Percentiles rank a stretch among this genome's conserved stretches.
Evolutionary conservation across 2,113 vertebrate species (phyloP).

Genomic region (Dromaius novaehollandiae): DNA sequence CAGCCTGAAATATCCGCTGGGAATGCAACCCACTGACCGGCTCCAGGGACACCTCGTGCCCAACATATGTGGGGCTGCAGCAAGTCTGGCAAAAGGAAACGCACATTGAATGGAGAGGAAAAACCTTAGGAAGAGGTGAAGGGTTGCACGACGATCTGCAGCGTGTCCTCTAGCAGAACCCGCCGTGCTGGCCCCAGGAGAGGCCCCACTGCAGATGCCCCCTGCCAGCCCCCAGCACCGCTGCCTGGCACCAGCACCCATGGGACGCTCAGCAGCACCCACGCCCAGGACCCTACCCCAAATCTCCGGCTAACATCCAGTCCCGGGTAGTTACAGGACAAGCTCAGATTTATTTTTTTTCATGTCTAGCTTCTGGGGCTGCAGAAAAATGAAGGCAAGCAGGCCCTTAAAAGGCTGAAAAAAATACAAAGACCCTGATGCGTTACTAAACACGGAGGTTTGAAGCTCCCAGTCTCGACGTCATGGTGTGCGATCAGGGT

Average conservation of each 20-base stretch:
- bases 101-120: no score
- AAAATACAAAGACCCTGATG: background rate
- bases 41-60: background rate
- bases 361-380: background rate
- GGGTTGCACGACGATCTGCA: background rate
- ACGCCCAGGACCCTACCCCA: no score
- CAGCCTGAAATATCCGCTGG: background rate
- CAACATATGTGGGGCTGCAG: no score
- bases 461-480: background rate
- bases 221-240: background rate
- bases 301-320: no score
- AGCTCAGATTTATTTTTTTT: background rate
- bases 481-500: background rate
- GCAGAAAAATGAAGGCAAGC: background rate
- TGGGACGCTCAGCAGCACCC: background rate
- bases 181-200: no score
- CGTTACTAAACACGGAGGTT: background rate
- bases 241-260: accelerated
- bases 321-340: no score
- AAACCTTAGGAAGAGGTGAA: no score
- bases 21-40: accelerated
- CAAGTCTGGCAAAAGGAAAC: no score
- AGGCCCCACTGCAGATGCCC: no score
- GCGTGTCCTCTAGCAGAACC: background rate
- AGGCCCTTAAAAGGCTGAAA: background rate